Evolutionary conservation across 2,888 invertebrate species (phyloP).

Genomic region (Hypsopygia costalis): DNA sequence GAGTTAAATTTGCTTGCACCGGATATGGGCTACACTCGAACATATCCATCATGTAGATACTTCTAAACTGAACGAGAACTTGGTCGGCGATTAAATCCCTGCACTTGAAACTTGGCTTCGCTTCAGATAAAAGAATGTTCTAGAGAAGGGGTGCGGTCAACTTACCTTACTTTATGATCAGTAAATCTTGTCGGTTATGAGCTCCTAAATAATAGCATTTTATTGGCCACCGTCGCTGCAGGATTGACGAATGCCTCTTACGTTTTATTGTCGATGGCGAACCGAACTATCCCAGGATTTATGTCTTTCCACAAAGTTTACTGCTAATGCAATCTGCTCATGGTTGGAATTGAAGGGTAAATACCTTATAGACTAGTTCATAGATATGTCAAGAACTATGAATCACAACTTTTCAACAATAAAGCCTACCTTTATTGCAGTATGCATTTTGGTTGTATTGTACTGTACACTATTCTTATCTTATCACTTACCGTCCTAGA

Average conservation of each 20-base stretch:
- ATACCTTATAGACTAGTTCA: not conserved
- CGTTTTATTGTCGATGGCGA: conserved; percentile 57
- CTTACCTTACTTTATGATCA: conserved; percentile 60
- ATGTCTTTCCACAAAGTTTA: conserved; percentile 60
- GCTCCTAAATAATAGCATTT: conserved; percentile 75
- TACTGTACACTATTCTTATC: conserved; percentile 9
- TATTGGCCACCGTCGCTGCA: conserved; percentile 60
- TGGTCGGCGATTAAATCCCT: conserved; percentile 42
- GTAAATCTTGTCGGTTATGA: conserved; percentile 73
- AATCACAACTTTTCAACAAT: too few species aligned
- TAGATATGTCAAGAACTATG: too few species aligned
- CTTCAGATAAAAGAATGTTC: conserved; percentile 40
- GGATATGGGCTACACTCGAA: conserved; percentile 74
- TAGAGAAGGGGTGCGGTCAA: conserved; percentile 48
- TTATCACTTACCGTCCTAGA: conserved; percentile 14
- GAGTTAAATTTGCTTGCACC: conserved; percentile 76
- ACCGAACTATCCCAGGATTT: conserved; percentile 56
- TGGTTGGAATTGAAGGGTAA: conserved; percentile 26
- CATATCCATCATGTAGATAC: conserved; percentile 55
- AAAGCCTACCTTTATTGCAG: not conserved
- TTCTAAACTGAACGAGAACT: conserved; percentile 55
- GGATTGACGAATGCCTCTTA: conserved; percentile 65
- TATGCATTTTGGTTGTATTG: conserved; percentile 9
- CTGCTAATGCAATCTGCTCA: conserved; percentile 54
- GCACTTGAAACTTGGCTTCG: conserved; percentile 48